Conservation (phyloP, 2,888 invertebrate species). For the Drosophila phalerata region DNA sequence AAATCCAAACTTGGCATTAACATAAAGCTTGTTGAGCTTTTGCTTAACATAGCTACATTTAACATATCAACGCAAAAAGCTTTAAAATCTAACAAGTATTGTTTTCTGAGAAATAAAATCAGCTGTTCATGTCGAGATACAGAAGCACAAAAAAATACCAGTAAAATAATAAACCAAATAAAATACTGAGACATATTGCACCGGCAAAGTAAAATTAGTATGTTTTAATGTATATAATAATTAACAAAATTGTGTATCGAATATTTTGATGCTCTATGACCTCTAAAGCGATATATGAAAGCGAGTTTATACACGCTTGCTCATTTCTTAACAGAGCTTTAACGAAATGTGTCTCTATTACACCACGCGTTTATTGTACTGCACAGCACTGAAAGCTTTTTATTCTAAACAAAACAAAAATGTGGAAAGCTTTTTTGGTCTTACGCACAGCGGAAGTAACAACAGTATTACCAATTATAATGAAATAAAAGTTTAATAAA, state of each 20-base stretch:
- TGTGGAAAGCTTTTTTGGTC: constrained; percentile 44
- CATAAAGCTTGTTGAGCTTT: constrained; percentile 12
- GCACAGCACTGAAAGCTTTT: constrained; percentile 40
- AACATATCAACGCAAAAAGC: constrained; percentile 7
- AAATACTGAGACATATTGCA: not conserved
- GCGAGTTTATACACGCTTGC: not conserved
- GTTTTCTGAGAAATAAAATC: constrained; percentile 6
- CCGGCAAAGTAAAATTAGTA: not conserved
- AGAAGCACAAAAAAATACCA: not conserved
- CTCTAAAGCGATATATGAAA: not conserved
- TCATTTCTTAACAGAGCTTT: constrained; percentile 7
- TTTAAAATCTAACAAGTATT: constrained; percentile 19
- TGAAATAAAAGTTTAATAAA: constrained; percentile 10
- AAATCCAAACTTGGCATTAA: constrained; percentile 2
- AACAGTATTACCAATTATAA: constrained; percentile 36
- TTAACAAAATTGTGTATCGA: not conserved
- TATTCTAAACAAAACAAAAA: constrained; percentile 44
- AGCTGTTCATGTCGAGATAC: not conserved
- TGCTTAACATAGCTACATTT: constrained; percentile 5
- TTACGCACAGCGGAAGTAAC: constrained; percentile 27
- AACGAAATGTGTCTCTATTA: constrained; percentile 1
- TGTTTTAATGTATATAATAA: not conserved
- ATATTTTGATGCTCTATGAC: constrained; percentile 6
- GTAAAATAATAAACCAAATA: not conserved
- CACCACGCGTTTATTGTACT: constrained; percentile 56